Percentiles rank a stretch among this genome's conserved stretches.
These are phyloP conservation scores for Serinus canaria DNA, from an alignment of 2,113 vertebrate species.

Conservation along the genomic window DNA sequence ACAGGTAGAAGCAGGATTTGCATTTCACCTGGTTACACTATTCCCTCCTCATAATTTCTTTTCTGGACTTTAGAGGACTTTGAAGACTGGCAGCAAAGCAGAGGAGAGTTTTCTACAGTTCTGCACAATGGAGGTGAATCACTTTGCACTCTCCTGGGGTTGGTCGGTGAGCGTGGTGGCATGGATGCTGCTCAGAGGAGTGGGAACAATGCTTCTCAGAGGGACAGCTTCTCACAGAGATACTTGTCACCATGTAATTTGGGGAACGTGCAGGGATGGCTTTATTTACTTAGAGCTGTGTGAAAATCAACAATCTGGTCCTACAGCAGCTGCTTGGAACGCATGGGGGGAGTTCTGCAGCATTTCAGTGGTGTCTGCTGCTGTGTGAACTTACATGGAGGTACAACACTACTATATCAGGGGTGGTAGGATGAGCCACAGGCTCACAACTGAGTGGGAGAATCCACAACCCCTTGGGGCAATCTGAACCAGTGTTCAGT, in stretches of 20 bases:
- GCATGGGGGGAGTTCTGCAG: not conserved
- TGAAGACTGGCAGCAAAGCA: not conserved
- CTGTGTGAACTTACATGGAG: not conserved
- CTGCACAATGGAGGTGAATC: not conserved
- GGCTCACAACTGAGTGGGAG: not conserved
- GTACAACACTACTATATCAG: accelerated
- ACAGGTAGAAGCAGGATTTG: not conserved
- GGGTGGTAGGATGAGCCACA: not conserved
- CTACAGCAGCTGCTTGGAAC: not conserved
- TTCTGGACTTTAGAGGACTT: not conserved
- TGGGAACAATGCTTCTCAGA: not conserved
- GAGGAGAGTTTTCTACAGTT: not conserved
- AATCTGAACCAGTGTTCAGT: not conserved
- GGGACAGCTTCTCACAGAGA: not conserved
- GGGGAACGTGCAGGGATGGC: not conserved
- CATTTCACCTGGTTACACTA: accelerated
- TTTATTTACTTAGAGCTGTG: not conserved
- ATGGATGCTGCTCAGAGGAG: not conserved
- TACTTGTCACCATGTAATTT: not conserved
- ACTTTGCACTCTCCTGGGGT: not conserved
- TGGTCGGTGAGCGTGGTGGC: not conserved
- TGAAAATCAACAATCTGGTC: not conserved
- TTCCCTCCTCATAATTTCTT: not conserved
- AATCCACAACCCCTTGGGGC: not conserved
- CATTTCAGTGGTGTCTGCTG: not conserved